Base-by-base conservation (phyloP, 30 jellyfish, hydroid and myxozoan genomes). In the Nemopilema nomurai region DNA sequence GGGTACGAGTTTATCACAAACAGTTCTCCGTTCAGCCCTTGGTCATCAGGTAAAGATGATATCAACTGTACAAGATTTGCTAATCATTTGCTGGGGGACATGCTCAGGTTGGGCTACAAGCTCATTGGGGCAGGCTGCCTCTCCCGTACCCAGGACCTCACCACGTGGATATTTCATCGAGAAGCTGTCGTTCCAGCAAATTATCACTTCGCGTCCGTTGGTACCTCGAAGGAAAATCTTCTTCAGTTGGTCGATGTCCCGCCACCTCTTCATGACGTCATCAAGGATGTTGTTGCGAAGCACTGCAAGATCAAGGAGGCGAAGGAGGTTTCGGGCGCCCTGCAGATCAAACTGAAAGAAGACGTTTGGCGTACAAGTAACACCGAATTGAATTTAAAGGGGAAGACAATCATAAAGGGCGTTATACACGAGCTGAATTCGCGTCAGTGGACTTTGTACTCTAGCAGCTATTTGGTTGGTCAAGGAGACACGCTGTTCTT, bases 111-210 rank as follows among this genome's bases (percentile, higher is more conserved):
- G 4, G 95, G 95, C 1, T 70, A 80, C 16, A 86, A 76, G 31
- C 29, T 86, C 27, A 67, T 86, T 51, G 69, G 77, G 22, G 77
- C 95, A 4, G 78, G 95, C 41, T 88, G 78, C 69, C 77, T 86
- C 13, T 67, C 95, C 0, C 95, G 64, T 64, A 86, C 95, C 27
- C 13, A 77, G 4, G 95, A 86, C 51, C 68, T 86, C 19, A 33
- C 95, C 0, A 76, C 95, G 4, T 86, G 95, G 95, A 8, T 86
- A 23, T 86, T 86, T 49, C 95, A 86, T 63, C 70, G 89, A 25
- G 95, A 86, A 66, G 66, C 67, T 28, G 28, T 70, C 8, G 51
- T 24, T 18, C 79, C 89, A n/a, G 74, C 89, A 0, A 86, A 86
- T 20, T 86, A 64, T 50, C 79, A 62, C 1, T 74, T 86, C 50